phyloP scores from a whole-genome alignment of 2,888 invertebrate genomes.

The Ichneumoninae sp. region DNA sequence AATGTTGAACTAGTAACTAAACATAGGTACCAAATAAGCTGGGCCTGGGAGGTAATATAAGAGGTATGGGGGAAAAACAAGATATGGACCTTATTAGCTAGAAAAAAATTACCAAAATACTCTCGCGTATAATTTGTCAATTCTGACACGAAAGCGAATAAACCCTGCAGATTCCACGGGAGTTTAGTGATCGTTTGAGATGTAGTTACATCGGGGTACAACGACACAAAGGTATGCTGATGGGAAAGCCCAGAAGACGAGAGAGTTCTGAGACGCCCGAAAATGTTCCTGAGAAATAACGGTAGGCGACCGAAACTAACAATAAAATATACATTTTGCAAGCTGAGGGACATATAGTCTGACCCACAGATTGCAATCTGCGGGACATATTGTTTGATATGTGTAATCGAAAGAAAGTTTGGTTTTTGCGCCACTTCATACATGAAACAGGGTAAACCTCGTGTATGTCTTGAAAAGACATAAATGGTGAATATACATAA shows the following conservation, averaged over 20 bases:
- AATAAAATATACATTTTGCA: constrained; percentile 15
- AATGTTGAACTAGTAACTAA: no score
- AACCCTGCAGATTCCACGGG: not conserved
- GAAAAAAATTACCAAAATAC: no score
- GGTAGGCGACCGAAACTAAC: constrained; percentile 24
- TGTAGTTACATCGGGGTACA: not conserved
- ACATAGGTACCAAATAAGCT: no score
- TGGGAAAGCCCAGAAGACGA: not conserved
- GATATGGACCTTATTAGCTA: no score
- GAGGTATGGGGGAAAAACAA: no score
- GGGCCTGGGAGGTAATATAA: no score
- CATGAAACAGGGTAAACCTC: not conserved
- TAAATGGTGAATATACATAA: not conserved
- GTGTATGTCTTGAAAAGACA: not conserved
- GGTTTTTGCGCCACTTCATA: constrained; percentile 8
- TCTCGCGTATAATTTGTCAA: not conserved
- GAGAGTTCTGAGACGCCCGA: constrained; percentile 7
- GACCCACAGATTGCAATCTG: not conserved
- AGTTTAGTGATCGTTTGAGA: not conserved
- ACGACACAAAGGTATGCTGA: not conserved
- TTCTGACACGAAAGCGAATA: not conserved
- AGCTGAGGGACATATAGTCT: not conserved
- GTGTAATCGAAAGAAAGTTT: not conserved
- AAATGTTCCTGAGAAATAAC: constrained; percentile 24
- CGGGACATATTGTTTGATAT: not conserved